phyloP scores from a whole-genome alignment of 2,797 vertebrate species.

The Pseudopleuronectes americanus region DNA sequence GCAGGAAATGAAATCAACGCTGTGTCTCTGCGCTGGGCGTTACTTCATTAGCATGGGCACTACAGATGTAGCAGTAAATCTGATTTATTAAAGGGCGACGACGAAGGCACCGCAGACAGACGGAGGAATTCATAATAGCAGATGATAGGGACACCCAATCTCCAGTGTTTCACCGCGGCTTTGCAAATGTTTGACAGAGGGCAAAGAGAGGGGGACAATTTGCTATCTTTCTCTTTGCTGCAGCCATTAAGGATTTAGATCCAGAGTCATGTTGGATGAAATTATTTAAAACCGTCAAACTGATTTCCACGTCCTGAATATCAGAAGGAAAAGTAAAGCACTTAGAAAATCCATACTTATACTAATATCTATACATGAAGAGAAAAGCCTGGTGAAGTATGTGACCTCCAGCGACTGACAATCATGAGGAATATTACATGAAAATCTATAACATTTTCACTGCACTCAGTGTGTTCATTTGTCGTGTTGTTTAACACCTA shows the following conservation, averaged over 20 bases:
- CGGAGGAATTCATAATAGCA: slow-evolving; percentile 52
- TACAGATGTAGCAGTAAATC: slow-evolving; percentile 80
- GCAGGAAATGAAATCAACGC: slow-evolving; percentile 84
- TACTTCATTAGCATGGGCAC: slow-evolving; percentile 80
- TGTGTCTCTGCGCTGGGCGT: slow-evolving; percentile 69
- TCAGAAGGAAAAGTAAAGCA: slow-evolving; percentile 2
- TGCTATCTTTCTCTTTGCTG: slow-evolving; percentile 11
- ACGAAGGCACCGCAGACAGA: slow-evolving; percentile 52
- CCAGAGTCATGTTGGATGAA: not conserved
- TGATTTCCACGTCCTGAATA: slow-evolving; percentile 17
- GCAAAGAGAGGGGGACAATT: slow-evolving; percentile 13
- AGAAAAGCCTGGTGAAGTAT: slow-evolving; percentile 18
- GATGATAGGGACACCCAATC: slow-evolving; percentile 42
- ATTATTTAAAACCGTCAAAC: slow-evolving; percentile 18
- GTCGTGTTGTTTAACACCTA: slow-evolving; percentile 12
- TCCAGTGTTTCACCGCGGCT: slow-evolving; percentile 36
- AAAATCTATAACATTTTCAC: slow-evolving; percentile 25
- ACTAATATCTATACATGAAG: not conserved
- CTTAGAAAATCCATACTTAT: slow-evolving; percentile 26
- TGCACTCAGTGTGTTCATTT: not conserved
- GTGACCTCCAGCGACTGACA: slow-evolving; percentile 31
- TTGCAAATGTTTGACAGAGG: slow-evolving; percentile 43
- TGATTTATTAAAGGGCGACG: slow-evolving; percentile 73
- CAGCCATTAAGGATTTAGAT: slow-evolving; percentile 23
- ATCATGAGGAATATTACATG: slow-evolving; percentile 6